These are phyloP conservation scores for Catocala sponsa DNA, from an alignment of 2,888 invertebrate genomes.

Conservation along the genomic window DNA sequence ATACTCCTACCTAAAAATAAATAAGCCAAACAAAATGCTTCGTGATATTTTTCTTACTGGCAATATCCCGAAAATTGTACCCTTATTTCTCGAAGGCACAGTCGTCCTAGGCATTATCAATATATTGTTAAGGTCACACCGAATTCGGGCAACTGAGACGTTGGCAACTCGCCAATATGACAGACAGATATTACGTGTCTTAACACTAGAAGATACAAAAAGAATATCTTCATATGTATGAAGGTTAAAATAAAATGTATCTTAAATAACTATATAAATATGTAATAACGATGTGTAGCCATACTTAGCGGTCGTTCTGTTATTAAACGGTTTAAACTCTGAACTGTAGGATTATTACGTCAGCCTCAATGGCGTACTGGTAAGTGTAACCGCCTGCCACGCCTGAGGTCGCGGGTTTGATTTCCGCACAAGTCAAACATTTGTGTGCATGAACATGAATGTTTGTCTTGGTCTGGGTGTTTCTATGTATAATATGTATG, in stretches of 20 bases:
- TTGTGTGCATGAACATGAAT: too few relatives aligned
- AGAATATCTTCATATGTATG: slow-evolving; percentile 37
- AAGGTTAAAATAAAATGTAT: slow-evolving; percentile 20
- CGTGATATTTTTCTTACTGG: slow-evolving; percentile 22
- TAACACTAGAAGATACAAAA: slow-evolving; percentile 40
- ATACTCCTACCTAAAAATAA: slow-evolving; percentile 2
- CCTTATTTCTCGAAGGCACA: slow-evolving; percentile 27
- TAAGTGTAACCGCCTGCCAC: too few relatives aligned
- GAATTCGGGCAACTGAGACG: slow-evolving; percentile 40
- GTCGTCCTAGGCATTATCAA: slow-evolving; percentile 30
- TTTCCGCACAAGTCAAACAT: too few relatives aligned
- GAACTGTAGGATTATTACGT: too few relatives aligned
- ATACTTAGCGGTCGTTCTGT: too few relatives aligned
- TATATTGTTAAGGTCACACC: slow-evolving; percentile 34
- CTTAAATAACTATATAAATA: neutral
- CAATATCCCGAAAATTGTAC: slow-evolving; percentile 37
- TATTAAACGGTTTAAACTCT: too few relatives aligned
- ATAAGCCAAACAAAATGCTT: slow-evolving; percentile 8
- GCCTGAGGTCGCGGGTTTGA: too few relatives aligned
- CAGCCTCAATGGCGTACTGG: too few relatives aligned
- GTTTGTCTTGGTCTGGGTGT: too few relatives aligned
- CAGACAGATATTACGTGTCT: slow-evolving; percentile 38
- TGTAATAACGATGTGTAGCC: too few relatives aligned
- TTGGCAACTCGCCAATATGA: slow-evolving; percentile 39
- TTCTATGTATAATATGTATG: too few relatives aligned